These are phyloP conservation scores for Paraplagusia blochii DNA, from an alignment of 2,113 vertebrate genomes.

Conservation along the genomic window DNA sequence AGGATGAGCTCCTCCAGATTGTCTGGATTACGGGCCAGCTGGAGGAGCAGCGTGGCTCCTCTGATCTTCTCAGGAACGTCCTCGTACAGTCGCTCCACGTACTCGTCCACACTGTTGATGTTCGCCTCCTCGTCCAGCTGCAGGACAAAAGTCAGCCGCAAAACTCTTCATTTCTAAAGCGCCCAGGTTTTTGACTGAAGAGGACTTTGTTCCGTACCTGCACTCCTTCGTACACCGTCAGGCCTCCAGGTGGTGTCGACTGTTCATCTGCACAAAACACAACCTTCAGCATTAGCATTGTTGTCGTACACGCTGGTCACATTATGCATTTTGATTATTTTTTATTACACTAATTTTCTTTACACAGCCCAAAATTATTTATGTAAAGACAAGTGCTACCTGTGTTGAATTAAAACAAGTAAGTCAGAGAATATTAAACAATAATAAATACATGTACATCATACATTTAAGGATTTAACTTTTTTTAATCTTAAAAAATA, in stretches of 20 bases:
- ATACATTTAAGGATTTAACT: too few species aligned
- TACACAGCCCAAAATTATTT: too few species aligned
- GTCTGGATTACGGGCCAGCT: constrained; percentile 89
- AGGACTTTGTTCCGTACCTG: constrained; percentile 75
- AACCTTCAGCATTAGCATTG: neutral
- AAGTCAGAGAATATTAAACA: too few species aligned
- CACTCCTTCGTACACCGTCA: constrained; percentile 86
- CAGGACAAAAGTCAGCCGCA: neutral
- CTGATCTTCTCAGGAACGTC: constrained; percentile 89
- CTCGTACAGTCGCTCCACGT: constrained; percentile 91
- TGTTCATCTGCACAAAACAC: constrained; percentile 69
- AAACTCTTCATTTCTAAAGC: too few species aligned
- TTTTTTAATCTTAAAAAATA: too few species aligned
- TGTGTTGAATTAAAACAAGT: too few species aligned
- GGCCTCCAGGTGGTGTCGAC: constrained; percentile 86
- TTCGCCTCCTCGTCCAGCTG: constrained; percentile 91
- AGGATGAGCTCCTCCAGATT: constrained; percentile 89
- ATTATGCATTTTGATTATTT: too few species aligned
- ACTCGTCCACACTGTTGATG: constrained; percentile 88
- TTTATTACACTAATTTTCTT: too few species aligned
- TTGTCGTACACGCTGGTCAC: too few species aligned
- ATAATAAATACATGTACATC: too few species aligned
- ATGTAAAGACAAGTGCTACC: too few species aligned
- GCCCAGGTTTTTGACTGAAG: too few species aligned
- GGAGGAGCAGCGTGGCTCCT: constrained; percentile 87